Evolutionary conservation across 2,113 vertebrate genomes (phyloP), one percentile per base, ranked within the genome.

Genomic region (Perca schrenkii): DNA sequence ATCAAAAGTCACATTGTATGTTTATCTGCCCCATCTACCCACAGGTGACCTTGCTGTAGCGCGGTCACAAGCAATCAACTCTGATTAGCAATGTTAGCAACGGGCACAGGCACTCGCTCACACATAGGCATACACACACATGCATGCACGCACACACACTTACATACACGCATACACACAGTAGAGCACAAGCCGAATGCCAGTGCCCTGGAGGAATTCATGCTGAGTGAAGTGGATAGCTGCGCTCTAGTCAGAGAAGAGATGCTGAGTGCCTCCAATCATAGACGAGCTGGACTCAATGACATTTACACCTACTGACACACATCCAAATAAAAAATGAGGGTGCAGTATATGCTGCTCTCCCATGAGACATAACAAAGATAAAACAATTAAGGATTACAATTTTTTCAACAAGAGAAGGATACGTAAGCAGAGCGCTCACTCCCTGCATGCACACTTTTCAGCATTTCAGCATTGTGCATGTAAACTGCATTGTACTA

Each of bases 1-100:
- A 91, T 82, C 61, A 79, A 46, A 89, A 86, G 90, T 90, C 89
- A 90, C 86, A 88, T 90, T 88, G 62, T 76, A 79, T 92, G 89
- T 86, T 87, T 80, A 77, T 91, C 86, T 84, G 40, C 52, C 31
- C 86, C 80, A 73, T 86, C 86, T 80, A 60, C 52, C 53, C 79
- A 77, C 81, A 52, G 73, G 77, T 92, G 84, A 62, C 57, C 67
- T 83, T 49, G 43, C 62, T 77, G 75, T 80, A 79, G 77, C 80
- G 63, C 36, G 83, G 79, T 87, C 85, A 89, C 80, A 88, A 88
- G 82, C 81, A 87, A 92, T 94, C 91, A 92, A 22, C 80, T 89
- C 82, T 88, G 83, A 94, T 89, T 89, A 94, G 79, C 78, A 76
- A 73, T 61, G 63, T 74, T 77, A 83, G 80, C 81, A 72, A 70